phyloP scores from a whole-genome alignment of 2,113 vertebrate species.

The Leiothrix lutea region DNA sequence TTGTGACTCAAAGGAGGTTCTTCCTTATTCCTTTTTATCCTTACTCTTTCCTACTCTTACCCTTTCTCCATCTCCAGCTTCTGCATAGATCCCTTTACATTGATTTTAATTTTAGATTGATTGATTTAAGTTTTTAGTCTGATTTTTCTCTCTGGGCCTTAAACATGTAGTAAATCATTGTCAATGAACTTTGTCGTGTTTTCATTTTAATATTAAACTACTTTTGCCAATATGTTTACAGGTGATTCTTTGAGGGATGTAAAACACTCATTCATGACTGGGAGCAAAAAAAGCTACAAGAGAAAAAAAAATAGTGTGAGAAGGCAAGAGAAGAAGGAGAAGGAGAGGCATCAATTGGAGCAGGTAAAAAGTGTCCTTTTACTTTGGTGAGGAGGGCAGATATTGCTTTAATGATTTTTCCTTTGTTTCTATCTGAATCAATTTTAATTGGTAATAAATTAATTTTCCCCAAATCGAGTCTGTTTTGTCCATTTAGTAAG shows the following conservation, averaged over 20 bases:
- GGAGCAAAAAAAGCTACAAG: fast-evolving
- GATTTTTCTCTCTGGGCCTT: not conserved
- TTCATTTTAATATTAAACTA: not conserved
- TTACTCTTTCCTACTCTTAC: not conserved
- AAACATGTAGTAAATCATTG: not conserved
- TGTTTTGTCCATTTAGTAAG: not conserved
- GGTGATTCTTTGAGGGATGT: not conserved
- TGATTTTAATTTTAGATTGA: not conserved
- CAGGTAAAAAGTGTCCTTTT: not conserved
- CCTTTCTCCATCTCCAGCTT: not conserved
- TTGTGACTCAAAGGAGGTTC: not conserved
- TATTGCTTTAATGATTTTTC: not conserved
- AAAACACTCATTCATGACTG: fast-evolving
- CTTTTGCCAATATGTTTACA: not conserved
- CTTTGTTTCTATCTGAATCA: not conserved
- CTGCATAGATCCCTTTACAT: not conserved
- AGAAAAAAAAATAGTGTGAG: not conserved
- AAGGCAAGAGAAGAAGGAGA: not conserved
- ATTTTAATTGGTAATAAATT: not conserved
- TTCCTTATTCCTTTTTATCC: not conserved
- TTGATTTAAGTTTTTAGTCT: not conserved
- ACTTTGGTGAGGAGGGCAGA: not conserved
- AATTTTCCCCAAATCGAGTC: not conserved
- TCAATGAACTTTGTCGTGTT: not conserved
- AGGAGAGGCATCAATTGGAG: not conserved